These are phyloP conservation scores for Unio pictorum DNA, from an alignment of 2,888 invertebrate genomes.

Conservation along the genomic window DNA sequence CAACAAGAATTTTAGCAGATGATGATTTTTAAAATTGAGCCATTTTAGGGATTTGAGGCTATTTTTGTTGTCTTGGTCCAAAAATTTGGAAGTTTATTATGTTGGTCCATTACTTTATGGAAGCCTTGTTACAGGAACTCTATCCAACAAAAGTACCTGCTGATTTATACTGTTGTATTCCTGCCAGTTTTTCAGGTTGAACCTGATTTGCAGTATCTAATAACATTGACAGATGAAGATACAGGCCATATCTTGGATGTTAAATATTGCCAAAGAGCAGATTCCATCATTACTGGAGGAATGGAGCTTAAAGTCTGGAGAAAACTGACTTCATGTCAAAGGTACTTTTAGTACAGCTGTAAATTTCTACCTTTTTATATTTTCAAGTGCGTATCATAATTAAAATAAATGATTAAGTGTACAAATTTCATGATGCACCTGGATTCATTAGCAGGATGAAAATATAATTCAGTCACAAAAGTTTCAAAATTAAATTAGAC, in stretches of 20 bases:
- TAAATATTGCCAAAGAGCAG: constrained; percentile 28
- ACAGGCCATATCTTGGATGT: constrained; percentile 58
- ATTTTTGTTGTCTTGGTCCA: too few relatives aligned
- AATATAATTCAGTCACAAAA: too few relatives aligned
- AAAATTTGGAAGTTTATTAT: not conserved
- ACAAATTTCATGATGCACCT: too few relatives aligned
- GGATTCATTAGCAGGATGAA: too few relatives aligned
- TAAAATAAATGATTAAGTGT: too few relatives aligned
- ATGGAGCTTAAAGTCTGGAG: constrained; percentile 58
- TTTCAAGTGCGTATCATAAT: not conserved
- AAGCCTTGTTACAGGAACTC: not conserved
- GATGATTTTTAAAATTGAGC: too few relatives aligned
- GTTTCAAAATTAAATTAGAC: too few relatives aligned
- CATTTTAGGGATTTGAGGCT: too few relatives aligned
- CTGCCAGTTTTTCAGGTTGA: not conserved
- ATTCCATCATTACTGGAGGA: constrained; percentile 56
- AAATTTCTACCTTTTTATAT: not conserved
- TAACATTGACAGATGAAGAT: constrained; percentile 49
- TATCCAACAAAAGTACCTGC: too few relatives aligned
- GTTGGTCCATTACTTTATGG: constrained; percentile 35
- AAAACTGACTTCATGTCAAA: constrained; percentile 15
- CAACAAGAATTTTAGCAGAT: not conserved
- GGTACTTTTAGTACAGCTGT: constrained; percentile 16
- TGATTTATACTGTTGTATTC: too few relatives aligned
- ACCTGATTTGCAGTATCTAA: constrained; percentile 37